These are phyloP conservation scores for Pedicia rivosa DNA, from an alignment of 2,888 invertebrate genomes.

Conservation along the genomic window DNA sequence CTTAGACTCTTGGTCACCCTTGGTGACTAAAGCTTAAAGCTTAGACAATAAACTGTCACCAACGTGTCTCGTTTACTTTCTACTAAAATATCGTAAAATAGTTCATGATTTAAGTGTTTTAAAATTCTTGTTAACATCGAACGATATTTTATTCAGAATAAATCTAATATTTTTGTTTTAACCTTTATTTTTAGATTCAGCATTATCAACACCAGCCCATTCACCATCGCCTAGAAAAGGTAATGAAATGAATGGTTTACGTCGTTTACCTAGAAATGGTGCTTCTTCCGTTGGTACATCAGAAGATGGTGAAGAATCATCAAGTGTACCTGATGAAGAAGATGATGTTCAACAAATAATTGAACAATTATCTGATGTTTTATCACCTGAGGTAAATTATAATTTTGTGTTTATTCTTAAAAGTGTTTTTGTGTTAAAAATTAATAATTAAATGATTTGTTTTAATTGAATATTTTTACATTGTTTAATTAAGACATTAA, in stretches of 20 bases:
- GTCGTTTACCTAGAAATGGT: slow-evolving; percentile 30
- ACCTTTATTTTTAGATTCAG: slow-evolving; percentile 18
- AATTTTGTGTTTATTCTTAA: slow-evolving; percentile 2
- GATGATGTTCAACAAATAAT: slow-evolving; percentile 49
- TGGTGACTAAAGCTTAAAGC: no score
- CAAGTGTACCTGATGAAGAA: slow-evolving; percentile 57
- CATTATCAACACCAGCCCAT: slow-evolving; percentile 38
- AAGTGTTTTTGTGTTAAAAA: background rate
- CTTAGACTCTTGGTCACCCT: no score
- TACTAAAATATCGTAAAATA: no score
- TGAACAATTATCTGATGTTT: slow-evolving; percentile 56
- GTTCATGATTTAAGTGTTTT: no score
- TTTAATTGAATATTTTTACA: no score
- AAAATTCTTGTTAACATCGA: no score
- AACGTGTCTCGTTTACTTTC: no score
- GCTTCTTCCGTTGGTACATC: slow-evolving; percentile 45
- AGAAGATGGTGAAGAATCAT: slow-evolving; percentile 62
- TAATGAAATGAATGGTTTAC: slow-evolving; percentile 35
- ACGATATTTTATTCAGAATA: no score
- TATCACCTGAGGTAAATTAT: slow-evolving; percentile 50
- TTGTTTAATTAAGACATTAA: no score
- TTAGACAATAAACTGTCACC: no score
- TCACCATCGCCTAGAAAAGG: slow-evolving; percentile 52
- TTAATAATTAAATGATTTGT: no score
- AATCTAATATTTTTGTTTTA: background rate